Conservation (phyloP, 2,888 invertebrate genomes). For the Tenthredo amoena region DNA sequence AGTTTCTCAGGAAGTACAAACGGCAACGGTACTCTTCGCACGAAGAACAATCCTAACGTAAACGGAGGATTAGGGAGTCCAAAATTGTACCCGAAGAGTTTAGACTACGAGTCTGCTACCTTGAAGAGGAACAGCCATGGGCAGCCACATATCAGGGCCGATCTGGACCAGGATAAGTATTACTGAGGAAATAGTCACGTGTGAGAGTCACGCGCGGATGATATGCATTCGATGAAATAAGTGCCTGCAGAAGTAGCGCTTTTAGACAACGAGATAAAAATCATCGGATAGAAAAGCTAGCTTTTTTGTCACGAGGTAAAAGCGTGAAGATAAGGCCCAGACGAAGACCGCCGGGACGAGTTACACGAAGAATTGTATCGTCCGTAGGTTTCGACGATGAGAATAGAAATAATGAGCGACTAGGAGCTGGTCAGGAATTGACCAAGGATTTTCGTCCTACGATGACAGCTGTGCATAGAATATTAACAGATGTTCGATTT, state of each 20-base stretch:
- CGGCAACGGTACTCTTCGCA: conserved; percentile 79
- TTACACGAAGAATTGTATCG: not conserved
- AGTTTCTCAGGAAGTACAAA: conserved; percentile 84
- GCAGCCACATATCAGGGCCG: conserved; percentile 80
- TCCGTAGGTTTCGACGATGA: not conserved
- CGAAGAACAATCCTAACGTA: conserved; percentile 81
- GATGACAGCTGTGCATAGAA: conserved; percentile 1
- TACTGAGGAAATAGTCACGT: conserved; percentile 77
- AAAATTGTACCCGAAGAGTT: conserved; percentile 85
- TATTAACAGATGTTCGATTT: not conserved
- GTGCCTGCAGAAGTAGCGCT: not conserved
- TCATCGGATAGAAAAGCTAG: not conserved
- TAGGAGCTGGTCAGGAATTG: not conserved
- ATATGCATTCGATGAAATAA: not conserved
- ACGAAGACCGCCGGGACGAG: not conserved
- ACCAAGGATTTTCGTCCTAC: not conserved
- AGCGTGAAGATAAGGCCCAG: not conserved
- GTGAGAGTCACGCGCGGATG: not conserved
- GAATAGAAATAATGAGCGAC: not conserved
- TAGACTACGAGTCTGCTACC: conserved; percentile 90
- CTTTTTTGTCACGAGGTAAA: not conserved
- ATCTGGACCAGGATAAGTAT: conserved; percentile 84
- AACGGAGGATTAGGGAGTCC: conserved; percentile 81
- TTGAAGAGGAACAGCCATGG: conserved; percentile 87
- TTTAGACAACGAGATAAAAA: not conserved